Evolutionary conservation across 2,113 vertebrate genomes (phyloP), one percentile per base, ranked within the genome.

Genomic region (Telmatochromis sp.): DNA sequence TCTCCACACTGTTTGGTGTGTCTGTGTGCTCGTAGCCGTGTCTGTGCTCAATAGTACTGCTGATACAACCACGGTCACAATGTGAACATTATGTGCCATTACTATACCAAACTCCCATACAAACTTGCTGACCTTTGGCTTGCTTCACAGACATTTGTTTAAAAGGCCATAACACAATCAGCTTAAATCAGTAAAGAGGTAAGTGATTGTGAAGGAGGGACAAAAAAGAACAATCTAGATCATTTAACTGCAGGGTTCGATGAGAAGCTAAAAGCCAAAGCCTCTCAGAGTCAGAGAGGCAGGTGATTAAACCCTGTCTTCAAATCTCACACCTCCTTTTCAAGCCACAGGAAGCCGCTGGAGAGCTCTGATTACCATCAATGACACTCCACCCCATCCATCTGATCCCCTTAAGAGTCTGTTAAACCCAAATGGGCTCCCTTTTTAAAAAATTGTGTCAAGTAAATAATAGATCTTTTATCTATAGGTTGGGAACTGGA

Each of bases 381-480:
- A 92, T 91, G 94, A 87, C 91, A 89, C 92, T 90, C 85, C 87
- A 94, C 82, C 92, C 87, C 65, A 85, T 92, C 92, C 89, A 92
- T 91, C 93, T 90, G 93, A 96, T 93, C 88, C 91, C 33, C 87
- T 80, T 92, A 93, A 92, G 94, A 94, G 93, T 84, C 84, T 92
- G 87, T 93, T 93, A 95, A 95, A 92, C 54, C 88, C 87, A 91
- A 94, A 94, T 82, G 85, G 81, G 81, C 58, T 79, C 26, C 51
- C 83, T 90, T 85, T 79, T 92, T 91, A 87, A 94, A 94, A 93
- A 89, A 85, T n/a, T 87, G 49, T 89, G 89, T 95, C 89, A 88
- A 89, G 89, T 89, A 92, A 95, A 94, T 93, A 91, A 93, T 82
- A 84, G 65, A 88, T 92, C 80, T 73, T 92, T 93, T 88, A 92